phyloP scores from a whole-genome alignment of 37 sponge, comb jelly and placozoan genomes.

The Agelas oroides region DNA sequence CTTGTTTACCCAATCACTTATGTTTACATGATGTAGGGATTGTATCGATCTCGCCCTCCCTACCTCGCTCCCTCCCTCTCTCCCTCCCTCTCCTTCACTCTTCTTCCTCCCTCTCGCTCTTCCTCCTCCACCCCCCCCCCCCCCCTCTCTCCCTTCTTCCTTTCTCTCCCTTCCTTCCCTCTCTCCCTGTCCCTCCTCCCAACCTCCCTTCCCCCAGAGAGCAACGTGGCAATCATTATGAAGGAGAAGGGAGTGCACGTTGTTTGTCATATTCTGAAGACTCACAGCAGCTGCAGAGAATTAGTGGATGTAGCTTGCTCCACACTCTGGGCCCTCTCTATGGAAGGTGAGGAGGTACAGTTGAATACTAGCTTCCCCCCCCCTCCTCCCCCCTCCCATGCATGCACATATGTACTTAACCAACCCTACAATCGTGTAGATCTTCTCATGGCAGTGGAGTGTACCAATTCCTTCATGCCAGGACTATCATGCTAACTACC shows the following conservation, averaged over 20 bases:
- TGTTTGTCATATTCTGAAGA: constrained; percentile 54
- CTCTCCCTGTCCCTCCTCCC: constrained; percentile 16
- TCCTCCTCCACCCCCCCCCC: constrained; percentile 1
- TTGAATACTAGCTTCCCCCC: no score
- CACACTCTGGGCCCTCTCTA: constrained; percentile 83
- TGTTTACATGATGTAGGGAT: no score
- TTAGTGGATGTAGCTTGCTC: constrained; percentile 72
- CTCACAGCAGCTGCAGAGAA: constrained; percentile 40
- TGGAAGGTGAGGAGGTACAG: constrained; percentile 76
- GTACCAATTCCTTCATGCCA: no score
- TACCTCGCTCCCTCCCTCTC: neutral
- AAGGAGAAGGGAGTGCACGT: constrained; percentile 70
- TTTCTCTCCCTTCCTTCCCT: neutral
- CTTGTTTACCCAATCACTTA: no score
- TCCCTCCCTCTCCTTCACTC: neutral
- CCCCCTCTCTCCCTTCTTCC: neutral
- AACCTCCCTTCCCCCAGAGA: constrained; percentile 13
- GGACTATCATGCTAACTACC: no score
- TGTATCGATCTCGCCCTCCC: neutral
- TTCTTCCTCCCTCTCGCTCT: neutral
- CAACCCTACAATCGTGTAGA: no score
- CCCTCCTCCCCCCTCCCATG: neutral
- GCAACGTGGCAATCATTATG: constrained; percentile 18
- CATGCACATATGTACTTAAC: no score
- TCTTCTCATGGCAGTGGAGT: no score